Evolutionary conservation across 2,113 vertebrate species (phyloP), one percentile per base, ranked within the genome.

Genomic region (Hippopotamus amphibius): DNA sequence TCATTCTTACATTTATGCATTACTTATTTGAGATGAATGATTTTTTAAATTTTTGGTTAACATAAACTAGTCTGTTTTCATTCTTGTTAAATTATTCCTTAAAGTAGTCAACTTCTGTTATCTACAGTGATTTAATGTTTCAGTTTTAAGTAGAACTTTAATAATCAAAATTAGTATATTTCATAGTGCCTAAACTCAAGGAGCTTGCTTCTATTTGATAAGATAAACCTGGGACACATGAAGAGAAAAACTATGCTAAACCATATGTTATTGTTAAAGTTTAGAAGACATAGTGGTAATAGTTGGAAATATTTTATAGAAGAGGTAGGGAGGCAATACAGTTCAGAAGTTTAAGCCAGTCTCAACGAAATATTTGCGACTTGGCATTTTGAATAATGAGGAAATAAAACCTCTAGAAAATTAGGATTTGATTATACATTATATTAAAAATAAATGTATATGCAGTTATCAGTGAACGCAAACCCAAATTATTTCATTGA

Each of bases 21-120:
- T 65, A 66, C 26, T 83, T 82, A 81, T 80, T 86, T 82, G 50
- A 55, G 63, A 48, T 57, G 46, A 92, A 48, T 77, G 8, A 77
- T 84, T 88, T 26, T 76, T 83, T 55, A 61, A 69, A 77, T 19
- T 86, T 94, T 69, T 65, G 17, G 22, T 63, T 89, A 53, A 79
- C 12, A 28, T 76, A 61, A 68, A 84, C 7, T 76, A 26, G 5
- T 53, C 53, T 91, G 15, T 21, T 69, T 96, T 41, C 13, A 83
- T 63, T 83, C 48, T 88, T 69, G 8, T 77, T 96, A 77, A 71
- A 92, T 83, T 77, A 30, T 41, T 89, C 43, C 7, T 80, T 87
- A 86, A 43, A 17, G 0, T n/a, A 6, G 13, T 43, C 28, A 63
- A 63, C 14, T 95, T 91, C 33, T 80, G 15, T 82, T 92, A 82